Percentiles rank a stretch among this genome's conserved stretches.
Evolutionary conservation across 37 sponge, comb jelly and placozoan genomes (phyloP).

Genomic region (Halichondria panicea): DNA sequence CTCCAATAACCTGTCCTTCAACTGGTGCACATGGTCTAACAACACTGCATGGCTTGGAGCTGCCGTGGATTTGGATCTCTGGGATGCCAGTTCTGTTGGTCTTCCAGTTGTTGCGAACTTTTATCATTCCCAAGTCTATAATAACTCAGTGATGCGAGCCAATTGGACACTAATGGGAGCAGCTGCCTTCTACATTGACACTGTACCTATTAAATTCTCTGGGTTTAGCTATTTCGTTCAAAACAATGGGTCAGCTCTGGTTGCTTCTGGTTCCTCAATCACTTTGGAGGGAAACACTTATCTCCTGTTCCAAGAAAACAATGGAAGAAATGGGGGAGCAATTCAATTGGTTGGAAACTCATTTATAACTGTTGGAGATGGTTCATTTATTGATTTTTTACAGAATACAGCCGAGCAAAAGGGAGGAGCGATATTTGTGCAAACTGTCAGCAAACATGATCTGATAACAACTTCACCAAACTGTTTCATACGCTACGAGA

Average conservation of each 20-base stretch:
- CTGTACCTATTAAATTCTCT: constrained; percentile 17
- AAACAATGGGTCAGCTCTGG: constrained; percentile 41
- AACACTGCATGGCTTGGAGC: constrained; percentile 42
- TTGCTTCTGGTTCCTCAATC: not conserved
- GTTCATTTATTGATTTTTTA: not conserved
- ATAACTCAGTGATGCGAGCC: not conserved
- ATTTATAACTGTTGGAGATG: not conserved
- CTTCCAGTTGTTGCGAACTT: constrained; percentile 7
- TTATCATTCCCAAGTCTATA: not conserved
- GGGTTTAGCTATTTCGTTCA: not conserved
- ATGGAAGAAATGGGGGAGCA: constrained; percentile 46
- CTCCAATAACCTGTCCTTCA: not conserved
- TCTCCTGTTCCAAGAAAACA: constrained; percentile 14
- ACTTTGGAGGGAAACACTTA: not conserved
- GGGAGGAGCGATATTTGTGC: constrained; percentile 62
- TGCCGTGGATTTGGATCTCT: constrained; percentile 33
- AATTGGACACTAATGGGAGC: not conserved
- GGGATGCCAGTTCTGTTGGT: constrained; percentile 22
- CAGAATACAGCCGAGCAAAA: constrained; percentile 30
- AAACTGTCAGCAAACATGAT: constrained; percentile 30
- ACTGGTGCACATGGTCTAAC: not conserved
- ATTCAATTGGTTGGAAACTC: constrained; percentile 41
- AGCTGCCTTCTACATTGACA: constrained; percentile 49
- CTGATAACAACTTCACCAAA: constrained; percentile 43
- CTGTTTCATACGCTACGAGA: constrained; percentile 47